Evolutionary conservation across 1,140 invertebrate species (phyloP), one percentile per base, ranked within the genome.

Genomic region (Pogonomyrmex barbatus): DNA sequence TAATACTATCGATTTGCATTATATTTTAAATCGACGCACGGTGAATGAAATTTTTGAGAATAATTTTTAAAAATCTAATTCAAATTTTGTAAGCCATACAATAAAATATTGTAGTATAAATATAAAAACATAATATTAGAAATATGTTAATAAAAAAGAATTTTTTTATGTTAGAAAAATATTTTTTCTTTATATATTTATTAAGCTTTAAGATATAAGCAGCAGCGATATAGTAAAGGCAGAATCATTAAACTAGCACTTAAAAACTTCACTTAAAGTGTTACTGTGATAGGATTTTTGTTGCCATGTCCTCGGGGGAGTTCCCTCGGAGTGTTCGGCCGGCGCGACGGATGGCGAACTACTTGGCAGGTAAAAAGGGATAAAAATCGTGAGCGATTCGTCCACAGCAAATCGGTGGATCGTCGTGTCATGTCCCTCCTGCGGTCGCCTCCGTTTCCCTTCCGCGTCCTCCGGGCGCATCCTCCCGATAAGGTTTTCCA

Each of bases 401-500:
- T 91, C 84, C 88, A 81, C 63, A 68, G 86, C 78, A 91, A 91
- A 91, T 91, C 86, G 89, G 79, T 86, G 67, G 81, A 85, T 87
- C 82, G 85, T 83, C 78, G 52, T 33, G 71, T 65, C 54, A 77
- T 87, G 63, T 87, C 79, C 71, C 86, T 75, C 56, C 58, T 33
- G 33, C 50, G 78, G 75, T 65, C 33, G 70, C 54, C 68, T 36
- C 79, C 79, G 79, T 84, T 70, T 79, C 67, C 77, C 81, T 62
- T 63, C 75, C 88, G 24, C 24, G 70, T 88, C 77, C 54, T 73
- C 30, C 75, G 62, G 56, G 63, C 81, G 77, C 87, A 90, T 78
- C 86, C 84, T 81, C 83, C 77, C 76, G 90, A 91, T 91, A 91
- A 91, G 88, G 88, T 91, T 91, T 89, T 91, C 88, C 90, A 91